These are phyloP conservation scores for Strigops habroptila DNA, from an alignment of 2,113 vertebrate genomes.

Conservation along the genomic window DNA sequence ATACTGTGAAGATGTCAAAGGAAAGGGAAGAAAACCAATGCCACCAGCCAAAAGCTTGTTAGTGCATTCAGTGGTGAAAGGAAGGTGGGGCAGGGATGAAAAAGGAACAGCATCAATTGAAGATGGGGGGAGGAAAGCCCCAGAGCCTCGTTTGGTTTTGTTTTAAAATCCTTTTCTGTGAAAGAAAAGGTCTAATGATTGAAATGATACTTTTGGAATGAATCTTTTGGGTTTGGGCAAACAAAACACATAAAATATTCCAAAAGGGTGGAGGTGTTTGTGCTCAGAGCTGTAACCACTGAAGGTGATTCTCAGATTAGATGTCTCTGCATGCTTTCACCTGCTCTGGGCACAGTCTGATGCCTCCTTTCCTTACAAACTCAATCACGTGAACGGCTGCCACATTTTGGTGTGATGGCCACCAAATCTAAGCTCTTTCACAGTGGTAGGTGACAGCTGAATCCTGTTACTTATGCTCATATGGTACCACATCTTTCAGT, in stretches of 20 bases:
- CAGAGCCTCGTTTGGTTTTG: background rate
- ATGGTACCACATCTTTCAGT: background rate
- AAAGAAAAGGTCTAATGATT: background rate
- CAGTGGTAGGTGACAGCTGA: background rate
- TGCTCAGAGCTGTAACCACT: background rate
- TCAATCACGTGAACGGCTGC: accelerated
- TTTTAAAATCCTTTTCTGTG: background rate
- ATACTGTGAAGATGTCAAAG: background rate
- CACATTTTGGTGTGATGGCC: background rate
- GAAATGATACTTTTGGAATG: background rate
- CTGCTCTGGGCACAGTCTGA: background rate
- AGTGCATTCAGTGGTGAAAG: background rate
- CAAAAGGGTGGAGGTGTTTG: background rate
- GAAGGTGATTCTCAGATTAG: background rate
- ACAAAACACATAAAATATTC: background rate
- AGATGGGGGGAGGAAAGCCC: background rate
- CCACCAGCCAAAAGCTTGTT: background rate
- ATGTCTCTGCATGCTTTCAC: background rate
- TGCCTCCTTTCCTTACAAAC: background rate
- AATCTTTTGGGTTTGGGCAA: background rate
- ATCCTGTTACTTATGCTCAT: background rate
- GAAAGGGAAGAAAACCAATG: background rate
- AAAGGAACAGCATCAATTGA: background rate
- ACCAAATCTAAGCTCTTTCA: background rate
- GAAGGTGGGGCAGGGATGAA: background rate